phyloP scores from a whole-genome alignment of 2,113 vertebrate species.

The Leiothrix lutea region DNA sequence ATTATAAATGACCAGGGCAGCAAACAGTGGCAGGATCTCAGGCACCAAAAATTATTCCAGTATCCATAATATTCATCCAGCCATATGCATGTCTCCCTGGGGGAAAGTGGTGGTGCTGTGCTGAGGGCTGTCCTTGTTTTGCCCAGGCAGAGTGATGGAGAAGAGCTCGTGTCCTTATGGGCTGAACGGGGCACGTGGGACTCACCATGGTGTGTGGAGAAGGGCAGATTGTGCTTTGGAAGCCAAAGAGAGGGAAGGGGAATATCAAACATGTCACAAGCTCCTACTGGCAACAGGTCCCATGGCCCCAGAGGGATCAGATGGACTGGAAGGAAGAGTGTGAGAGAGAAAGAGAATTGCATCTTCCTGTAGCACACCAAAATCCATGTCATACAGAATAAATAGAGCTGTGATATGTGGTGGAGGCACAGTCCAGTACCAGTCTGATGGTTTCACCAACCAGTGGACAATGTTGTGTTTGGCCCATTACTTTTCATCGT shows the following conservation, averaged over 20 bases:
- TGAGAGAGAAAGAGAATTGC: background rate
- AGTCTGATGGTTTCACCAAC: background rate
- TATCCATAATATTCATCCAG: background rate
- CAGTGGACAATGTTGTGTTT: background rate
- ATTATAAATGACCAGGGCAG: background rate
- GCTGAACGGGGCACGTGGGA: rapidly evolving
- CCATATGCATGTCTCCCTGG: rapidly evolving
- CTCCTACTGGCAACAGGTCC: background rate
- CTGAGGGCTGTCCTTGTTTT: background rate
- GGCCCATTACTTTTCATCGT: rapidly evolving
- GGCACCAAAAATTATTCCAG: background rate
- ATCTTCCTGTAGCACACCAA: background rate
- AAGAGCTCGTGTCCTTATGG: background rate
- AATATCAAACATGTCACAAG: rapidly evolving
- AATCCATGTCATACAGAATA: background rate
- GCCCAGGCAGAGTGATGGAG: background rate
- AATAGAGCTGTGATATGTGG: background rate
- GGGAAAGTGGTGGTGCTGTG: background rate
- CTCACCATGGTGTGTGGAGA: rapidly evolving
- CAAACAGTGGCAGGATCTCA: background rate
- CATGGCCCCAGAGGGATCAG: background rate
- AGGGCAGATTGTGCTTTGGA: background rate
- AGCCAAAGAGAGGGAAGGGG: background rate
- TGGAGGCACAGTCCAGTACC: background rate
- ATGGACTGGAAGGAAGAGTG: background rate